phyloP scores from a whole-genome alignment of 2,113 vertebrate species.

The Prunella fulvescens region DNA sequence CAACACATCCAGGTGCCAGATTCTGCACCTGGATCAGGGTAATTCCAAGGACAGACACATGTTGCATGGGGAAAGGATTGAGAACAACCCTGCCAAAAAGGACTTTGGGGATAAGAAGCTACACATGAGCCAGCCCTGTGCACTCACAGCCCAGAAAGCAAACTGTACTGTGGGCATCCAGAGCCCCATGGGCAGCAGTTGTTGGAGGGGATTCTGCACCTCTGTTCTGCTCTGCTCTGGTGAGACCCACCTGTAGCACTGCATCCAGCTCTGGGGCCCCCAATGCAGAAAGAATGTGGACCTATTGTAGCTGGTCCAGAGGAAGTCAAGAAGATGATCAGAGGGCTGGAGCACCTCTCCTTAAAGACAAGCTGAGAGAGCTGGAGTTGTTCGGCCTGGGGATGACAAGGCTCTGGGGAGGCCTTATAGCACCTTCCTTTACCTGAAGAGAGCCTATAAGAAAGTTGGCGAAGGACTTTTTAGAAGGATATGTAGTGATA shows the following conservation, averaged over 20 bases:
- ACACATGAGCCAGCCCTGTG: fast-evolving
- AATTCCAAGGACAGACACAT: background rate
- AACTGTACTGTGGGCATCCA: background rate
- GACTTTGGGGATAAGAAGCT: background rate
- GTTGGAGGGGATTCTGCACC: background rate
- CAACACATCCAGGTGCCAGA: no score
- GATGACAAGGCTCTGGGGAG: background rate
- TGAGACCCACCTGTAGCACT: background rate
- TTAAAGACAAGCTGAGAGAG: background rate
- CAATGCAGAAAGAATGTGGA: fast-evolving
- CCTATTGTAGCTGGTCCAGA: background rate
- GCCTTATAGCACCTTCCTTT: background rate
- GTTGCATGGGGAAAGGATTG: background rate
- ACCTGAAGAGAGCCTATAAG: background rate
- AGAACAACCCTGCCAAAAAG: background rate
- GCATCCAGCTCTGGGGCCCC: background rate
- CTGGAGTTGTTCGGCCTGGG: background rate
- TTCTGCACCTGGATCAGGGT: background rate
- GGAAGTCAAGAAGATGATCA: background rate
- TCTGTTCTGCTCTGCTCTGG: background rate
- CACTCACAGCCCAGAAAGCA: no score
- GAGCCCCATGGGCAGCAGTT: fast-evolving
- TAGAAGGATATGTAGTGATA: no score
- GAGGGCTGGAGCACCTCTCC: background rate
- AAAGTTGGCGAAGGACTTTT: background rate